These are phyloP conservation scores for Aleadryas rufinucha DNA, from an alignment of 2,113 vertebrate genomes.

Conservation along the genomic window DNA sequence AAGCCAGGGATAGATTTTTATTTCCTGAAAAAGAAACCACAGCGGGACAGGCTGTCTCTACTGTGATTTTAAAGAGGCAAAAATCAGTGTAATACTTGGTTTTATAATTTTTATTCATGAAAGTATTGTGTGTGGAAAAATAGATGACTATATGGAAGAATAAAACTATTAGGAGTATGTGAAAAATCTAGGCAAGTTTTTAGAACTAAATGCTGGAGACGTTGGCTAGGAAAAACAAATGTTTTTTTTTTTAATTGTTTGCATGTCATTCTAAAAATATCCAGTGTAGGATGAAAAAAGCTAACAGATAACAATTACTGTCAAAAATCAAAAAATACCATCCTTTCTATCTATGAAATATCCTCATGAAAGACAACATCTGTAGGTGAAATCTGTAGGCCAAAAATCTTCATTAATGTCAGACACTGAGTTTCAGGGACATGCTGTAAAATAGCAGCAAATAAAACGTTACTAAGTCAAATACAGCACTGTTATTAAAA, in stretches of 20 bases:
- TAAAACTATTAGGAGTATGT: neutral
- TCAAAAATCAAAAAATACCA: fast-evolving
- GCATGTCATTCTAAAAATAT: neutral
- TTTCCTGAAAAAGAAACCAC: neutral
- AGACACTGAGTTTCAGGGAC: neutral
- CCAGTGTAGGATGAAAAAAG: neutral
- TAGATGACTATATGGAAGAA: neutral
- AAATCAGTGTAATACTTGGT: fast-evolving
- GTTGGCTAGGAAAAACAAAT: fast-evolving
- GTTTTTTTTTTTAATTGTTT: fast-evolving
- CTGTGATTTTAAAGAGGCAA: neutral
- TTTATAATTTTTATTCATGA: neutral
- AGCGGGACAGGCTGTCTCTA: neutral
- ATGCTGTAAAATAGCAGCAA: neutral
- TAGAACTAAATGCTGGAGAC: fast-evolving
- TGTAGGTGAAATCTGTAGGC: neutral
- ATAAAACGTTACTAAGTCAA: neutral
- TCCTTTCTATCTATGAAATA: neutral
- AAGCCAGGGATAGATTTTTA: neutral
- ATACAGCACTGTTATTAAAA: neutral
- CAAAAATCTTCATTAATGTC: neutral
- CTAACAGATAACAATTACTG: neutral
- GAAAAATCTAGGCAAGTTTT: neutral
- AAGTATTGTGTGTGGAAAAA: neutral
- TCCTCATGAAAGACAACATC: neutral